A percentile compares a stretch with the other conserved stretches of the same genome.
These are phyloP conservation scores for Rallus limicola DNA, from an alignment of 2,113 vertebrate genomes.

Conservation along the genomic window DNA sequence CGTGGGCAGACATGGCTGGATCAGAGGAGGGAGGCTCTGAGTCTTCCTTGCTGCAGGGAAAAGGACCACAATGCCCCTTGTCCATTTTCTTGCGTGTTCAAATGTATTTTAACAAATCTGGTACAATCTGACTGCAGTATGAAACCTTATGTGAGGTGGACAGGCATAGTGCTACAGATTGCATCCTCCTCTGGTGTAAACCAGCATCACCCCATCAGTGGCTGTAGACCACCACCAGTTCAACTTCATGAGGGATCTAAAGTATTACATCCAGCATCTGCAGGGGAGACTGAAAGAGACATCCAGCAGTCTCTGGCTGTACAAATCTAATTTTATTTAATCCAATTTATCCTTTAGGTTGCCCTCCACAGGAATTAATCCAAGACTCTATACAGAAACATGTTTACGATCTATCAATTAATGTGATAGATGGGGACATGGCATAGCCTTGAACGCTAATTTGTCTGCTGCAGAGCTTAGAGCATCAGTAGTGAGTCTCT, in stretches of 20 bases:
- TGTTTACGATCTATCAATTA: background rate
- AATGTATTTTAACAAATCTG: background rate
- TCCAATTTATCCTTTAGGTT: background rate
- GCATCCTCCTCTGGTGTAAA: background rate
- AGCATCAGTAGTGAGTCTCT: background rate
- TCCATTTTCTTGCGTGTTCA: background rate
- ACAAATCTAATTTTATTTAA: slow-evolving; percentile 11
- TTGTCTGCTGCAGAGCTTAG: background rate
- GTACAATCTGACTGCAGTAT: background rate
- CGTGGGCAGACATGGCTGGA: background rate
- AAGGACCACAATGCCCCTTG: background rate
- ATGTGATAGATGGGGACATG: background rate
- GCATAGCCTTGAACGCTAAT: background rate
- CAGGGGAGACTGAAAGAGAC: background rate
- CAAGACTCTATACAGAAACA: background rate
- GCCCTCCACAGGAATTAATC: background rate
- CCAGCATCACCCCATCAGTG: background rate
- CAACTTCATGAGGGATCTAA: background rate
- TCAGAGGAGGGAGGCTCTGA: fast-evolving
- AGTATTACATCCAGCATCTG: background rate
- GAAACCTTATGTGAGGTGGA: background rate
- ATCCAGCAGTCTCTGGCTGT: background rate
- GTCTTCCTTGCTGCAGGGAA: background rate
- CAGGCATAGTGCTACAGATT: background rate
- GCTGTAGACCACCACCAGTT: background rate